A percentile compares a stretch with the other conserved stretches of the same genome.
Evolutionary conservation across 2,113 vertebrate genomes (phyloP).

Genomic region (Diglossa brunneiventris): DNA sequence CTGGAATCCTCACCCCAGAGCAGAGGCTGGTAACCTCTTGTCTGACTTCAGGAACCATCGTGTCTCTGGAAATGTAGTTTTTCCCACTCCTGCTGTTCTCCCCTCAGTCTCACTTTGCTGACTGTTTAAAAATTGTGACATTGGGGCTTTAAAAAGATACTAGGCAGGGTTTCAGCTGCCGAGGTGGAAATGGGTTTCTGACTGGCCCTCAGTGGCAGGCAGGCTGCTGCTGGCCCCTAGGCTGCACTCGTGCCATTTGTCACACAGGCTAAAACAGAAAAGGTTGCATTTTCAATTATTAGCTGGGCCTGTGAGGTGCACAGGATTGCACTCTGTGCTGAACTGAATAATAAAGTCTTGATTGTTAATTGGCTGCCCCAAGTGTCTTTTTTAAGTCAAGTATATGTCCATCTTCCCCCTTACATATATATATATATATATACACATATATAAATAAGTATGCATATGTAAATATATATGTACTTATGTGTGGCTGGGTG

Average conservation of each 20-base stretch:
- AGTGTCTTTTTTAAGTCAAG: neutral
- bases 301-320: neutral
- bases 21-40: neutral
- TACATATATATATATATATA: no score
- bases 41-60: fast-evolving
- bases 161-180: neutral
- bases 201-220: neutral
- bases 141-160: neutral
- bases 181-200: neutral
- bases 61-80: neutral
- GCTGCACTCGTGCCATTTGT: neutral
- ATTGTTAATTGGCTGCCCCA: neutral
- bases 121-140: neutral
- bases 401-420: neutral
- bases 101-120: neutral
- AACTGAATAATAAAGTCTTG: neutral
- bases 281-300: neutral
- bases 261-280: neutral
- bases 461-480: neutral
- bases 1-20: neutral
- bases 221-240: neutral
- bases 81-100: neutral
- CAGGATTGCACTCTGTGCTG: neutral
- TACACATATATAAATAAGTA: neutral
- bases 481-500: neutral